phyloP scores from a whole-genome alignment of 2,113 vertebrate species.

The Mesembrinibis cayennensis region DNA sequence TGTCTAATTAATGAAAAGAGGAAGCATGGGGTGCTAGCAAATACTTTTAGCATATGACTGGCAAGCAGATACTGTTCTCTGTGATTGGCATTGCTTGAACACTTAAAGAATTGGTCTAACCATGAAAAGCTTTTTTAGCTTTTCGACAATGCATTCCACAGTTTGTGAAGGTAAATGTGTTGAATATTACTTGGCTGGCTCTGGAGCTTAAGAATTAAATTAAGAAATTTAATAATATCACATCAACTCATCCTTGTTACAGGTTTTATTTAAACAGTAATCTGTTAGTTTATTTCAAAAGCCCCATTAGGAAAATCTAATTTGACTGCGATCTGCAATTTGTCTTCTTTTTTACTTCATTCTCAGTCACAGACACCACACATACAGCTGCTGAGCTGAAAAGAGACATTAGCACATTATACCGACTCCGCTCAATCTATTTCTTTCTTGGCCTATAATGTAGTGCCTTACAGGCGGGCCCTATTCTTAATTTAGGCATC shows the following conservation, averaged over 20 bases:
- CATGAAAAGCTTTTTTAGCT: background rate
- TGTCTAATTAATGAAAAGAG: background rate
- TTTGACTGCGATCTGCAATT: constrained; percentile 48
- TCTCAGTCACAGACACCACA: background rate
- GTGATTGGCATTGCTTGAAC: background rate
- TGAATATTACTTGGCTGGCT: constrained; percentile 8
- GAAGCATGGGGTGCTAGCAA: background rate
- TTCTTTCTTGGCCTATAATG: background rate
- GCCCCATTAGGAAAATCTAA: constrained; percentile 58
- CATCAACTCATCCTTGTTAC: constrained; percentile 22
- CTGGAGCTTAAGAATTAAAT: constrained; percentile 61
- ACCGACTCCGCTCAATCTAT: background rate
- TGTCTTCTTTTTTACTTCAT: background rate
- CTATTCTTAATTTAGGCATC: background rate
- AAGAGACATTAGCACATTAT: background rate
- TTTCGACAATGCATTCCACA: background rate
- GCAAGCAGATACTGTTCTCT: background rate
- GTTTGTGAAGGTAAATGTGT: background rate
- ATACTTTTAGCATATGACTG: background rate
- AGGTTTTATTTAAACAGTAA: constrained; percentile 60
- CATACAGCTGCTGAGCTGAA: background rate
- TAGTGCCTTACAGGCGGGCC: background rate
- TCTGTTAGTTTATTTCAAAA: constrained; percentile 64
- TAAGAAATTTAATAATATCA: constrained; percentile 49
- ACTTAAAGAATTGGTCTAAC: background rate